Base-by-base conservation (phyloP, 2,797 vertebrate genomes). In the Odontamblyopus rebecca region DNA sequence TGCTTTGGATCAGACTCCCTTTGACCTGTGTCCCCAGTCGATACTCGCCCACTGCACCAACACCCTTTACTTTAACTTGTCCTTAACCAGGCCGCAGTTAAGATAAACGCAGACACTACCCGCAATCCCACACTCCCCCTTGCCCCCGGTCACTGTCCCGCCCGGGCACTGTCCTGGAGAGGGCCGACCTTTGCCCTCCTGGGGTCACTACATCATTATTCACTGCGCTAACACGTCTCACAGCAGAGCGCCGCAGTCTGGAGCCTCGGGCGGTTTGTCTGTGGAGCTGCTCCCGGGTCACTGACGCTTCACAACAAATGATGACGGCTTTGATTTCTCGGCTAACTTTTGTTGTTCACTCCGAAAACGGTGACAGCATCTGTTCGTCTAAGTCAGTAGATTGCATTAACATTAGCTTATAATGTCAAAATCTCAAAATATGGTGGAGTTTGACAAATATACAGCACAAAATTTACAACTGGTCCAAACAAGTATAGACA, bases 131-230 rank as follows among this genome's bases (percentile, higher is more conserved):
- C 85, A 86, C 85, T 27, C 67, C 61, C 53, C 71, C 77, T 68
- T 80, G 78, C 72, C 86, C 82, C 65, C 73, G 81, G 77, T 73
- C 82, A 68, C 51, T 74, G 73, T 78, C 78, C 38, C 66, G 78
- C 53, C 72, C 71, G 35, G 26, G 5, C 74, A 74, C 68, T 83
- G 86, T 85, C 90, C 86, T 80, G 68, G 59, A 56, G 50, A 77
- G 86, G 85, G 80, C 85, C 83, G 77, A 65, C 82, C 88, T 87
- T 82, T 89, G 84, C 90, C 88, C 84, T 56, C 1, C 3, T 12
- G 12, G 23, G 89, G 86, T 88, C 85, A 7, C 69, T 64, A 72
- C 63, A 54, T 86, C 89, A 90, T 94, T 90, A 87, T 82, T 91
- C 88, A 85, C 66, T 72, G 73, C 79, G 76, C 75, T 77, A 87